phyloP scores from a whole-genome alignment of 2,888 invertebrate genomes.

The Stegana nigrithorax region DNA sequence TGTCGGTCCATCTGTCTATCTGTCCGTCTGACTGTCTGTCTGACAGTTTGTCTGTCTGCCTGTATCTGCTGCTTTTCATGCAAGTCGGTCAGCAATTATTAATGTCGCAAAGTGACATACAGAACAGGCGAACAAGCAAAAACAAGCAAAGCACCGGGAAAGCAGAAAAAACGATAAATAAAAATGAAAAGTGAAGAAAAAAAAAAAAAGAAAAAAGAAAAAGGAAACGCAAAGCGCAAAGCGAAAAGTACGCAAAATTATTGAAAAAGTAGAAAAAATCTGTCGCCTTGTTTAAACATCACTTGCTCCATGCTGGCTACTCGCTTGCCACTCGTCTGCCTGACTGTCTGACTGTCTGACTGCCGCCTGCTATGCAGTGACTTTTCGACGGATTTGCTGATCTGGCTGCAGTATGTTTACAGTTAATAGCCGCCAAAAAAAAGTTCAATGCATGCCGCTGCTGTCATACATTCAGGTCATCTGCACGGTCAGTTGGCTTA shows the following conservation, averaged over 20 bases:
- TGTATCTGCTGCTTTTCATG: not conserved
- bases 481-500: constrained; percentile 33
- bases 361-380: too few species aligned
- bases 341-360: not conserved
- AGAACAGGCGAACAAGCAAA: not conserved
- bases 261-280: not conserved
- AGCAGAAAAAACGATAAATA: not conserved
- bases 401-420: not conserved
- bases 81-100: not conserved
- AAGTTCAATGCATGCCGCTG: constrained; percentile 4
- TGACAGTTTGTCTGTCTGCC: not conserved
- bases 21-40: not conserved
- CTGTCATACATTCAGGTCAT: not conserved
- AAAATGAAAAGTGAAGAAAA: not conserved
- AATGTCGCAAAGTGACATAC: not conserved
- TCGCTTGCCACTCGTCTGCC: too few species aligned
- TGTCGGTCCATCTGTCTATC: not conserved
- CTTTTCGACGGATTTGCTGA: too few species aligned
- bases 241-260: not conserved
- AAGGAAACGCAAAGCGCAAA: not conserved
- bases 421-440: constrained; percentile 2
- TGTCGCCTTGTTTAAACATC: not conserved
- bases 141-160: too few species aligned
- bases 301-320: too few species aligned
- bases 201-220: too few species aligned